A percentile compares a stretch with the other conserved stretches of the same genome.
phyloP scores from a whole-genome alignment of 2,797 vertebrate species.

The Sebastes nivosus region DNA sequence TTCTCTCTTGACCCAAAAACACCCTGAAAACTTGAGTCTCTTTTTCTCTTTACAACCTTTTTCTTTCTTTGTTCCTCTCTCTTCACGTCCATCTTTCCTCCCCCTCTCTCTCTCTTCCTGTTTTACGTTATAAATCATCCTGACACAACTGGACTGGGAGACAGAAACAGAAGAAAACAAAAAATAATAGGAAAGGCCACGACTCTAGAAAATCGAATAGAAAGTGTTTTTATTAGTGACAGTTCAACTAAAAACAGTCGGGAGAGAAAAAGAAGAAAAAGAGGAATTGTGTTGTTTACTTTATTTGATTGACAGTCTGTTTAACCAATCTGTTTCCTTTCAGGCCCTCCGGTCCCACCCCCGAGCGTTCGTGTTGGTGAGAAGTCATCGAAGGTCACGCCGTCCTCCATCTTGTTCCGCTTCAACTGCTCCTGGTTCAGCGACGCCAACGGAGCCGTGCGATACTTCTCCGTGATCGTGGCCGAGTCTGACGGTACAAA shows the following conservation, averaged over 20 bases:
- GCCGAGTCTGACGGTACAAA: conserved; percentile 89
- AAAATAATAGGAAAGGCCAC: not conserved
- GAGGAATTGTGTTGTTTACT: not conserved
- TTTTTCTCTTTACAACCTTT: not conserved
- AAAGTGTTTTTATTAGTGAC: not conserved
- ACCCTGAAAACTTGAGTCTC: not conserved
- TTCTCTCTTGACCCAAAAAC: not conserved
- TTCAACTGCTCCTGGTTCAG: conserved; percentile 99
- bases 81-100: not conserved
- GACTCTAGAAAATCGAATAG: not conserved
- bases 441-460: conserved; percentile 91
- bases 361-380: conserved; percentile 85
- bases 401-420: conserved; percentile 92
- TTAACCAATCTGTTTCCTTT: not conserved
- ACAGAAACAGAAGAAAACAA: not conserved
- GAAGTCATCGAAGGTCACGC: conserved; percentile 85
- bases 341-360: conserved; percentile 91
- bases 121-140: conserved; percentile 54
- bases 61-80: not conserved
- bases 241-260: not conserved
- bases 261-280: not conserved
- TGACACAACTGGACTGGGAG: conserved; percentile 48
- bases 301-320: not conserved
- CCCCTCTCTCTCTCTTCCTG: not conserved
- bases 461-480: conserved; percentile 90